Evolutionary conservation across 2,888 invertebrate genomes (phyloP).

Genomic region (Plebejus anna): DNA sequence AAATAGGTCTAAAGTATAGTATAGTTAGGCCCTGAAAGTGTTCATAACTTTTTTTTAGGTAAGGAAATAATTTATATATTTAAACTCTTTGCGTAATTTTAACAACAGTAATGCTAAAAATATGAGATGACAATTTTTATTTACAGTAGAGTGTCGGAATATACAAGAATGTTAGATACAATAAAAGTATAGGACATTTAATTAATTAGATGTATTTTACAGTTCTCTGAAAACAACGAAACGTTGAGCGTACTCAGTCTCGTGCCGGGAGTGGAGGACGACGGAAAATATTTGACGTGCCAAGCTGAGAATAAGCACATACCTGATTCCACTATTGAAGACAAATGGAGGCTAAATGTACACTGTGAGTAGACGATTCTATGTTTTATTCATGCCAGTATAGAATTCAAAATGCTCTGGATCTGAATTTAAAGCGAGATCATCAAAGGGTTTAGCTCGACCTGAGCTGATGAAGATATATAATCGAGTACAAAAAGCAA

Average conservation of each 20-base stretch:
- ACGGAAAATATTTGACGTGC: conserved; percentile 93
- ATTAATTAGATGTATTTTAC: conserved; percentile 40
- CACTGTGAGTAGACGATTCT: conserved; percentile 85
- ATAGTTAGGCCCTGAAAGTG: no score
- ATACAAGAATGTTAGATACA: no score
- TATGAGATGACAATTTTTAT: no score
- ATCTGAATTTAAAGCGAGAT: conserved; percentile 12
- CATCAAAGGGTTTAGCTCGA: conserved; percentile 12
- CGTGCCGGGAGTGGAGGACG: conserved; percentile 91
- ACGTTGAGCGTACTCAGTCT: conserved; percentile 91
- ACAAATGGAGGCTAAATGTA: conserved; percentile 92
- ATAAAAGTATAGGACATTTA: not conserved
- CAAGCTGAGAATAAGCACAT: conserved; percentile 93
- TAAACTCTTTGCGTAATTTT: no score
- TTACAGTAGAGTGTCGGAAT: no score
- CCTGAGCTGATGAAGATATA: conserved; percentile 26
- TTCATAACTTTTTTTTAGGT: no score
- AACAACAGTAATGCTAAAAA: no score
- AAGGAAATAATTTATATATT: no score
- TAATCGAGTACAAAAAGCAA: conserved; percentile 13
- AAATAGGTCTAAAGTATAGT: no score
- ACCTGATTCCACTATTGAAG: conserved; percentile 89
- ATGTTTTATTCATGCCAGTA: conserved; percentile 21
- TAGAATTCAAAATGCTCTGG: conserved; percentile 14
- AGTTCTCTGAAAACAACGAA: conserved; percentile 92